Evolutionary conservation across 2,888 invertebrate species (phyloP), one percentile per base, ranked within the genome.

Genomic region (Eupithecia pulchellata): DNA sequence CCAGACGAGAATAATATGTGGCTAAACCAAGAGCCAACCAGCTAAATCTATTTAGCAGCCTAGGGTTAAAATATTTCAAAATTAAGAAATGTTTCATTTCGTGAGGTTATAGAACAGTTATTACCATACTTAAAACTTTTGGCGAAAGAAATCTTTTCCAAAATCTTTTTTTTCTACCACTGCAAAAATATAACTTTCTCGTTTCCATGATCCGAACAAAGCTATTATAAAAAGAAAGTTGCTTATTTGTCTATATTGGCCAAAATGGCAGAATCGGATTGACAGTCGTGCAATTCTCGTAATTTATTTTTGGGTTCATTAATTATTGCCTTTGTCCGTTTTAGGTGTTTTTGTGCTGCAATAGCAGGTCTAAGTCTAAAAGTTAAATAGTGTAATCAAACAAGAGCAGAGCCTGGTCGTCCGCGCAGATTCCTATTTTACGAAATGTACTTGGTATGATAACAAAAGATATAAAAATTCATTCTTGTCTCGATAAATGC

Each of bases 381-480:
- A 71, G 69, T 71, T 70, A 63, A 66, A 68, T 77, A 72, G 71
- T 80, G 68, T 62, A 77, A 71, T 61, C 74, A 76, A 81, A 80
- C 76, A 75, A 73, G 75, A 79, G 78, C 68, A 76, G 70, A 80
- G 74, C 75, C 73, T 71, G 75, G 74, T 77, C 75, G 76, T 75
- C 72, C 74, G 77, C 74, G 77, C 82, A 86, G 88, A 86, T 89
- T 89, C 88, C 87, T 87, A 89, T 84, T 86, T 84, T 79, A 85
- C 79, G 85, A 88, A 90, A 89, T 89, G 87, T 89, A 89, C 89
- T 87, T 88, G 87, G 89, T 91, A 91, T 88, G 93, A 93, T 93
- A 94, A 94, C 93, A 94, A 94, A 93, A 94, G 93, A 90, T 93
- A 91, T 91, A 91, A 92, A 92, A 93, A 89, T 88, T 87, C 83